phyloP scores from a whole-genome alignment of 2,113 vertebrate species.

The Osmerus eperlanus region DNA sequence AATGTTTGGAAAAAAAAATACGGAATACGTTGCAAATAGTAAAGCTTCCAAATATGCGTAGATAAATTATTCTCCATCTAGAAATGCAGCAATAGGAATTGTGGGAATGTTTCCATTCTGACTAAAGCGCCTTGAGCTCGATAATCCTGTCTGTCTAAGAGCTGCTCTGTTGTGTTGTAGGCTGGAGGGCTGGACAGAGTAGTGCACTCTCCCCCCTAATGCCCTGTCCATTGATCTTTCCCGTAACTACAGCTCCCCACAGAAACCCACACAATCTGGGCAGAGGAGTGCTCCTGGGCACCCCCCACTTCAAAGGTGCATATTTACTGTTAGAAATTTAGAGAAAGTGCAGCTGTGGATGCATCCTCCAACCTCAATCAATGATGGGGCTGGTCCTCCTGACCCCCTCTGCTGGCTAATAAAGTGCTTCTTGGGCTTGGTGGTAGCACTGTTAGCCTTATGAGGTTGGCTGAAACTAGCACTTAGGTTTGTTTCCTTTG shows the following conservation, averaged over 20 bases:
- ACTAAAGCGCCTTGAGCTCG: conserved; percentile 63
- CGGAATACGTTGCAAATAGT: too few relatives aligned
- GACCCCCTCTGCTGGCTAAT: conserved; percentile 88
- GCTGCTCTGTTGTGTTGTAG: conserved; percentile 61
- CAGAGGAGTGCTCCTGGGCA: conserved; percentile 95
- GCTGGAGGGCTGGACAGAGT: conserved; percentile 86
- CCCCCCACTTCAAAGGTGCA: conserved; percentile 98
- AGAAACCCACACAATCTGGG: conserved; percentile 95
- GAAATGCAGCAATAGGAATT: conserved; percentile 46
- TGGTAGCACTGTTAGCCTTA: conserved; percentile 88
- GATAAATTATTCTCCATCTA: too few relatives aligned
- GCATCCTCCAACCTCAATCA: conserved; percentile 95
- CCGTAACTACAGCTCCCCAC: conserved; percentile 96
- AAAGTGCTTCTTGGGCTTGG: conserved; percentile 97
- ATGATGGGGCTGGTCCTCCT: conserved; percentile 92
- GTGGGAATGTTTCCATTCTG: conserved; percentile 26
- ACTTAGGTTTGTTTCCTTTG: conserved; percentile 95
- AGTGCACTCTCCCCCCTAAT: conserved; percentile 87
- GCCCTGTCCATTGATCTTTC: conserved; percentile 98
- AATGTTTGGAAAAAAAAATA: too few relatives aligned
- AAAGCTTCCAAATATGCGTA: too few relatives aligned
- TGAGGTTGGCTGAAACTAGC: conserved; percentile 88
- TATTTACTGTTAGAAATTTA: conserved; percentile 99
- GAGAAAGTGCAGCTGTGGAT: conserved; percentile 98
- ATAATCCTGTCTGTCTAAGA: conserved; percentile 61